A percentile compares a stretch with the other conserved stretches of the same genome.
phyloP scores from a whole-genome alignment of 2,797 vertebrate species.

The Clarias laeviceps region DNA sequence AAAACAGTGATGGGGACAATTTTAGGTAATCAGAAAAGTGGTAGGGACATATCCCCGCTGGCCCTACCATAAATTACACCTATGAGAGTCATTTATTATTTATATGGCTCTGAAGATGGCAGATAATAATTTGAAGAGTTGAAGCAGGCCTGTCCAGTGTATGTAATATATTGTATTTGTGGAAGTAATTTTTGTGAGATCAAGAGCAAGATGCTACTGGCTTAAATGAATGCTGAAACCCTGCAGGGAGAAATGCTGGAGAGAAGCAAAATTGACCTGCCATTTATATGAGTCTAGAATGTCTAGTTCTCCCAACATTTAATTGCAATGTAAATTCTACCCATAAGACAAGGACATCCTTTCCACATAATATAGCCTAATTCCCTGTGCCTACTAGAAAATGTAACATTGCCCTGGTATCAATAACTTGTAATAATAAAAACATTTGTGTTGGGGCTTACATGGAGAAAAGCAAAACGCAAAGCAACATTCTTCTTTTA shows the following conservation, averaged over 20 bases:
- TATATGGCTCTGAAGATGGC: background rate
- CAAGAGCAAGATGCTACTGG: constrained; percentile 30
- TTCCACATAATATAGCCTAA: background rate
- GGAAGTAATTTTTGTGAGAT: constrained; percentile 39
- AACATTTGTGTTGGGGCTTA: background rate
- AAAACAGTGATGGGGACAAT: background rate
- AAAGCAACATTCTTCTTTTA: background rate
- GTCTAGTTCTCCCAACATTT: constrained; percentile 12
- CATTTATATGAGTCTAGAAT: constrained; percentile 26
- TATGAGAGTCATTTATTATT: constrained; percentile 25
- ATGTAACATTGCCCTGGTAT: background rate
- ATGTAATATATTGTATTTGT: constrained; percentile 57
- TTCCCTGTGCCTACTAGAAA: background rate
- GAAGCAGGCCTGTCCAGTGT: constrained; percentile 43
- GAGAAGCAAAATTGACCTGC: constrained; percentile 34
- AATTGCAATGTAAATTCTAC: constrained; percentile 26
- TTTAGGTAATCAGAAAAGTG: too few species aligned
- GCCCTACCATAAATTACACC: too few species aligned
- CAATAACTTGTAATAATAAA: background rate
- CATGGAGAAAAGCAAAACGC: background rate
- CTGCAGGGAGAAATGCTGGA: constrained; percentile 19
- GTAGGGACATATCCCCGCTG: too few species aligned
- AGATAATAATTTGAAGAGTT: background rate
- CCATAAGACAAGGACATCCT: constrained; percentile 15
- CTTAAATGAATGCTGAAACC: constrained; percentile 13